Evolutionary conservation across 23 tunicate genomes (phyloP), one percentile per base, ranked within the genome.

Genomic region (Diplosoma virens): DNA sequence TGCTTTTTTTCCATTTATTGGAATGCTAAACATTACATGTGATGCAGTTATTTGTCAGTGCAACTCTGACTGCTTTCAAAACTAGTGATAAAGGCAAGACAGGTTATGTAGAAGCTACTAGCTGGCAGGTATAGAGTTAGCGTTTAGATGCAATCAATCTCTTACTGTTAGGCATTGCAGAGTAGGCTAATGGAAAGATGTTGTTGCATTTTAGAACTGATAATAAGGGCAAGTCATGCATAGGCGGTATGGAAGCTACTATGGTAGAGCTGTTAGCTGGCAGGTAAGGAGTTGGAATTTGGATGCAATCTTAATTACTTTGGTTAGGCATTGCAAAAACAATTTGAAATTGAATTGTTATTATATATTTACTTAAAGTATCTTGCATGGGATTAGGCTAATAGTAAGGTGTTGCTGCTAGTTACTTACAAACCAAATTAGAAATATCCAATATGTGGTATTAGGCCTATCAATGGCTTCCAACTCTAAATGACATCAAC

Each of bases 61-160:
- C n/a, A n/a, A n/a, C n/a, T n/a, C n/a, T n/a, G n/a, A n/a, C n/a
- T n/a, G n/a, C n/a, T n/a, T n/a, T n/a, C n/a, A n/a, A n/a, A n/a
- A n/a, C n/a, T n/a, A n/a, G n/a, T n/a, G n/a, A n/a, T n/a, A n/a
- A 45, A 45, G 11, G 52, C 64, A 56, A 56, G 64, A 56, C 25
- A 56, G 25, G 64, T 23, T 9, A 56, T 21, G 64, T 41, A 41
- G 50, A 41, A 41, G 14, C 50, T 41, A 41, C 50, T 41, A 41
- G 50, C 50, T 41, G 50, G 50, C 14, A 41, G 50, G 50, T 41
- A 41, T 14, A 41, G 50, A 41, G 50, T 14, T 41, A 41, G 50
- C 50, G 50, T 41, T 41, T 41, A 41, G 50, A 41, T 41, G 50
- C 14, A 41, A 41, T 41, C 50, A 41, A 41, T 41, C 50, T 41